phyloP scores from a whole-genome alignment of 2,113 vertebrate species.

The Scophthalmus maximus region DNA sequence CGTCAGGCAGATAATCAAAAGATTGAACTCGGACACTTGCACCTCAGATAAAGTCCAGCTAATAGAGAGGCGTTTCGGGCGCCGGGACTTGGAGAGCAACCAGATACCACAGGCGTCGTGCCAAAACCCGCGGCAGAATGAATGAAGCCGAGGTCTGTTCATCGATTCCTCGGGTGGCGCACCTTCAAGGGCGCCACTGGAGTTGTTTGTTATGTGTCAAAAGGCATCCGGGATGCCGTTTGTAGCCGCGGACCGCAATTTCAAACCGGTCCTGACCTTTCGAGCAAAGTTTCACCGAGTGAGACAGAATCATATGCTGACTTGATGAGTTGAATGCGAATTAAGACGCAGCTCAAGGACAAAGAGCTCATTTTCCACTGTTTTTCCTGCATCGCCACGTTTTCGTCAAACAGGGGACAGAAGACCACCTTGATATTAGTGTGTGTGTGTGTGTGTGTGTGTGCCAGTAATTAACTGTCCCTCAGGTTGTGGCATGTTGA shows the following conservation, averaged over 20 bases:
- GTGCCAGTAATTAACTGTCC: too few relatives aligned
- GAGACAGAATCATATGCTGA: conserved; percentile 45
- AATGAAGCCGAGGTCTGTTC: conserved; percentile 58
- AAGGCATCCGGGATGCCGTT: conserved; percentile 44
- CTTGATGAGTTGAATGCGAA: conserved; percentile 53
- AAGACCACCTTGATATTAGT: not conserved
- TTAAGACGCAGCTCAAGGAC: conserved; percentile 41
- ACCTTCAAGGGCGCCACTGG: conserved; percentile 53
- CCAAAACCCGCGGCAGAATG: conserved; percentile 51
- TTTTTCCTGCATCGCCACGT: not conserved
- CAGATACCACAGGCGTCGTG: conserved; percentile 43
- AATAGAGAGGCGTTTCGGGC: conserved; percentile 27
- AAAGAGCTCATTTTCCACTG: not conserved
- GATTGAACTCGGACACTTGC: not conserved
- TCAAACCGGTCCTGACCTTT: conserved; percentile 66
- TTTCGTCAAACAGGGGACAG: not conserved
- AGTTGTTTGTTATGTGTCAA: conserved; percentile 69
- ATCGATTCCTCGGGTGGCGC: conserved; percentile 60
- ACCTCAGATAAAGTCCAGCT: conserved; percentile 25
- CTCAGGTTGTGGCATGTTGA: too few relatives aligned
- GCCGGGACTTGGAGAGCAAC: conserved; percentile 28
- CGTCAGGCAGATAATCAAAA: not conserved
- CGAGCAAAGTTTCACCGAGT: conserved; percentile 29
- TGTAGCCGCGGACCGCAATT: conserved; percentile 48
- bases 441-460: too few relatives aligned